A percentile compares a stretch with the other conserved stretches of the same genome.
phyloP scores from a whole-genome alignment of 2,888 invertebrate species.

The Spilosoma lubricipeda region DNA sequence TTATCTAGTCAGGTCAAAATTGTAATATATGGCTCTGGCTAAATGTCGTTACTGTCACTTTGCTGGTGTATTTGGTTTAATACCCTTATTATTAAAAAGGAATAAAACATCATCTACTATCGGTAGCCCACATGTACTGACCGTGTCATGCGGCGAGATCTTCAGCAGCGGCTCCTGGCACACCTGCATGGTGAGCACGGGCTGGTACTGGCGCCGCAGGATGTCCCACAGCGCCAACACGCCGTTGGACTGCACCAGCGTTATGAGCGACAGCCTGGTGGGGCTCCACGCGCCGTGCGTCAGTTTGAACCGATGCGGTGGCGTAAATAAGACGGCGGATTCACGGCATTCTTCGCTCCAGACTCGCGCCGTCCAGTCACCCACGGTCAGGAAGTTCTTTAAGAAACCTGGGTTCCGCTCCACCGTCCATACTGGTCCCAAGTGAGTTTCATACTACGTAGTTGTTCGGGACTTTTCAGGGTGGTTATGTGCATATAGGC shows the following conservation, averaged over 20 bases:
- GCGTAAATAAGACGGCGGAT: constrained; percentile 95
- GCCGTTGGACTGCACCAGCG: constrained; percentile 92
- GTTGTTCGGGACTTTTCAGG: too few relatives aligned
- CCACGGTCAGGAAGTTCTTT: constrained; percentile 96
- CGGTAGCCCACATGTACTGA: not conserved
- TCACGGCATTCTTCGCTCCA: constrained; percentile 98
- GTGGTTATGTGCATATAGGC: too few relatives aligned
- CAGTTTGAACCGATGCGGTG: constrained; percentile 87
- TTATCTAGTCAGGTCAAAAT: too few relatives aligned
- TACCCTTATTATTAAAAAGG: too few relatives aligned
- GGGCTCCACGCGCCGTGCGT: constrained; percentile 95
- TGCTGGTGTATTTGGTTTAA: too few relatives aligned
- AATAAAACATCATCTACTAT: not conserved
- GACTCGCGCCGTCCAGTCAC: constrained; percentile 96
- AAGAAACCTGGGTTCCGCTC: constrained; percentile 96
- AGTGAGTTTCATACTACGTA: constrained; percentile 88
- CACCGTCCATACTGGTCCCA: constrained; percentile 94
- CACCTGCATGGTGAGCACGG: constrained; percentile 87
- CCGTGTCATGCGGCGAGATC: constrained; percentile 11
- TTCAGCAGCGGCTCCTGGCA: constrained; percentile 69
- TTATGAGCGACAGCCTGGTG: constrained; percentile 92
- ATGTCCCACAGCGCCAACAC: constrained; percentile 95
- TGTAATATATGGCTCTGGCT: too few relatives aligned
- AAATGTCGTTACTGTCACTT: too few relatives aligned
- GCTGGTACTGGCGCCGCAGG: constrained; percentile 92